A percentile compares a stretch with the other conserved stretches of the same genome.
These are phyloP conservation scores for Diorhabda elongata DNA, from an alignment of 1,140 invertebrate species.

Conservation along the genomic window DNA sequence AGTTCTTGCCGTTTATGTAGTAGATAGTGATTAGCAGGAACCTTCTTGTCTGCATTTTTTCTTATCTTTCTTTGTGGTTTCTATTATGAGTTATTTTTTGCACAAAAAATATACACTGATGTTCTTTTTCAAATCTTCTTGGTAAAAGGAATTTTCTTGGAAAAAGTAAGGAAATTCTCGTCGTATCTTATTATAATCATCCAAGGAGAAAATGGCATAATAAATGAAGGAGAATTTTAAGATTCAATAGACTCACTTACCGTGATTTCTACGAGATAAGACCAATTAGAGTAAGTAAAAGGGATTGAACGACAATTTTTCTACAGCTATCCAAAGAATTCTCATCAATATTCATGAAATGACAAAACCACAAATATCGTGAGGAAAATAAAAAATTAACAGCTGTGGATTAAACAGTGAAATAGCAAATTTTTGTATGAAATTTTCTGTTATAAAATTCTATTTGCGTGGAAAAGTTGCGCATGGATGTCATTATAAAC, in stretches of 20 bases:
- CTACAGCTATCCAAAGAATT: background rate
- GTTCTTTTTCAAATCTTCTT: background rate
- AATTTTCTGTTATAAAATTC: too few relatives aligned
- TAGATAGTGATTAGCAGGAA: too few relatives aligned
- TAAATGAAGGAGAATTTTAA: slow-evolving; percentile 16
- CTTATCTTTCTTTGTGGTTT: too few relatives aligned
- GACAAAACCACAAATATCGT: background rate
- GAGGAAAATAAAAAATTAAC: background rate
- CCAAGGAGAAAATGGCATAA: slow-evolving; percentile 18
- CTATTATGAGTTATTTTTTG: too few relatives aligned
- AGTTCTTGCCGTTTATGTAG: too few relatives aligned
- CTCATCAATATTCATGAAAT: background rate
- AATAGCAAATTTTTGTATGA: too few relatives aligned
- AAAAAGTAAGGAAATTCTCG: slow-evolving; percentile 5
- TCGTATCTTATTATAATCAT: slow-evolving; percentile 14
- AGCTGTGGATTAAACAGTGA: too few relatives aligned
- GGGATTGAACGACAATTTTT: background rate
- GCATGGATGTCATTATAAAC: too few relatives aligned
- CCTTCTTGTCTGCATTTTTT: too few relatives aligned
- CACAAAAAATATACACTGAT: too few relatives aligned
- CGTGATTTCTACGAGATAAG: slow-evolving; percentile 13
- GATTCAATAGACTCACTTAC: slow-evolving; percentile 17
- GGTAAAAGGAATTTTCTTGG: background rate
- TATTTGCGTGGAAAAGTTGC: too few relatives aligned
- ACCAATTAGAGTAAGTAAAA: slow-evolving; percentile 7